A percentile compares a stretch with the other conserved stretches of the same genome.
Conservation (phyloP, 2,113 vertebrate species). For the Tyrannus savana region DNA sequence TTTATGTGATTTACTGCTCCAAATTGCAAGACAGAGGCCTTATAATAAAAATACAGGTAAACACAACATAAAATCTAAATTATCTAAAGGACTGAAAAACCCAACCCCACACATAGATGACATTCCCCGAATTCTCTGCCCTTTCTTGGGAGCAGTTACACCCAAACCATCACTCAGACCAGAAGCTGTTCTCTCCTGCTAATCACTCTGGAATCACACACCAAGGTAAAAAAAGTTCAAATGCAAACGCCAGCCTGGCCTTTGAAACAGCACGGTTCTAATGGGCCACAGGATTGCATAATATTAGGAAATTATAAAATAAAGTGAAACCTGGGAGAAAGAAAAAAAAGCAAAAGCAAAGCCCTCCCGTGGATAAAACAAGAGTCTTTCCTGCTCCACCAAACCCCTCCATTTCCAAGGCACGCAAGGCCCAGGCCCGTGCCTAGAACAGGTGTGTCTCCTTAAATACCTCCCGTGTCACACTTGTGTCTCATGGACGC, state of each 20-base stretch:
- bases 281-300: not conserved
- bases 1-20: not conserved
- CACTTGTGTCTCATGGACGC: slow-evolving; percentile 55
- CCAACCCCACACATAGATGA: slow-evolving; percentile 39
- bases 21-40: not conserved
- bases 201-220: not conserved
- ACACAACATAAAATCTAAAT: slow-evolving; percentile 20
- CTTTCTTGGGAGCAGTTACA: slow-evolving; percentile 57
- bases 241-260: not conserved
- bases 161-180: slow-evolving; percentile 48
- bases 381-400: not conserved
- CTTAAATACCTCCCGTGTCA: slow-evolving; percentile 63
- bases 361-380: not conserved
- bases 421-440: not conserved
- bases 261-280: not conserved
- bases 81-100: slow-evolving; percentile 30
- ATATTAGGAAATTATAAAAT: not conserved
- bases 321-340: not conserved
- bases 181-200: slow-evolving; percentile 25
- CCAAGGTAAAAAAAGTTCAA: not conserved
- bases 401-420: slow-evolving; percentile 13
- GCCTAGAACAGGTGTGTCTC: slow-evolving; percentile 70
- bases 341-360: not conserved
- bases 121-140: slow-evolving; percentile 55
- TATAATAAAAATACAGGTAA: slow-evolving; percentile 31